Evolutionary conservation across 1,140 invertebrate genomes (phyloP).

Genomic region (Ephestia elutella): DNA sequence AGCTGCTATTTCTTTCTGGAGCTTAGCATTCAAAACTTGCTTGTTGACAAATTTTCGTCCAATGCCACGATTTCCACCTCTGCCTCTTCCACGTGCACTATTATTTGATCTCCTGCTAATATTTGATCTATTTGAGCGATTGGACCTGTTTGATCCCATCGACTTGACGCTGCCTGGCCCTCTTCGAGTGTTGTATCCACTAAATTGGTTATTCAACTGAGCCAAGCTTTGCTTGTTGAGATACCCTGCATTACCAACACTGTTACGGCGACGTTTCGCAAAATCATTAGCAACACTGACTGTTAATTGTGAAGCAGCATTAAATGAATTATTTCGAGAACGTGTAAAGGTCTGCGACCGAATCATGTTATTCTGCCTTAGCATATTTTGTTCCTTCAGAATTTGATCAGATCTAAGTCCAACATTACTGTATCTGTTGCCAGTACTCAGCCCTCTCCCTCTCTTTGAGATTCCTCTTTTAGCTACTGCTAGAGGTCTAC

Average conservation of each 20-base stretch:
- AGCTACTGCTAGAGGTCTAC: conserved; percentile 53
- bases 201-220: conserved; percentile 55
- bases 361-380: conserved; percentile 47
- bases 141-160: conserved; percentile 48
- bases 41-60: conserved; percentile 63
- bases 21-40: conserved; percentile 54
- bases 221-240: conserved; percentile 56
- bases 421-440: conserved; percentile 53
- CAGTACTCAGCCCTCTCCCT: conserved; percentile 49
- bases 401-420: conserved; percentile 67
- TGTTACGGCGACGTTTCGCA: conserved; percentile 55
- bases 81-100: conserved; percentile 42
- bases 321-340: conserved; percentile 59
- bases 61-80: conserved; percentile 45
- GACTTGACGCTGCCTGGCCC: conserved; percentile 63
- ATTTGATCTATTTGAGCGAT: conserved; percentile 37
- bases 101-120: conserved; percentile 39
- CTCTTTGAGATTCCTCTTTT: conserved; percentile 63
- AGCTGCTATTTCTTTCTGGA: conserved; percentile 64
- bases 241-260: conserved; percentile 53
- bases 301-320: conserved; percentile 55
- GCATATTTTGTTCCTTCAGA: conserved; percentile 45
- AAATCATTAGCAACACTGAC: conserved; percentile 68
- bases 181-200: conserved; percentile 44
- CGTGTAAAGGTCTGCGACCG: conserved; percentile 62